Evolutionary conservation across 2,797 vertebrate genomes (phyloP).

Genomic region (Paedocypris micromegethes): DNA sequence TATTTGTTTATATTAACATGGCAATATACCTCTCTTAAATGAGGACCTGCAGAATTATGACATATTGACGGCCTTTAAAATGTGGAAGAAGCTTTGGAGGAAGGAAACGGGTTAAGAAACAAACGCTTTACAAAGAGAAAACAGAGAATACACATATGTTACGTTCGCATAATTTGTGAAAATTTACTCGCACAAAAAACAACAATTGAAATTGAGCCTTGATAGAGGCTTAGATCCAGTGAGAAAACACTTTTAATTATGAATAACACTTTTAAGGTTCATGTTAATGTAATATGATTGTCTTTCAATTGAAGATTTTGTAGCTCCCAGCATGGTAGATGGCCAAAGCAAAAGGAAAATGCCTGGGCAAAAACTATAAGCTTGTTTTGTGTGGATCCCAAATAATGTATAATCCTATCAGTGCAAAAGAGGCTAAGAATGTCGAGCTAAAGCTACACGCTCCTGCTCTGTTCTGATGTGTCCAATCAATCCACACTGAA

Average conservation of each 20-base stretch:
- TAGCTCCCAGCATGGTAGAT: background rate
- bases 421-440: slow-evolving; percentile 10
- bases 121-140: slow-evolving; percentile 23
- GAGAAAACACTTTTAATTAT: too few species aligned
- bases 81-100: slow-evolving; percentile 43
- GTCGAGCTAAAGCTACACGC: too few species aligned
- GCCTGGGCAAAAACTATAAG: slow-evolving; percentile 3
- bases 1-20: too few species aligned
- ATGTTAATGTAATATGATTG: too few species aligned
- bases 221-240: too few species aligned
- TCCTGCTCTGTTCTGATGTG: too few species aligned
- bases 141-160: slow-evolving; percentile 12
- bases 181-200: background rate
- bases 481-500: too few species aligned
- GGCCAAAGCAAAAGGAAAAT: slow-evolving; percentile 23
- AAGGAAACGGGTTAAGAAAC: slow-evolving; percentile 47
- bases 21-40: too few species aligned
- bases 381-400: slow-evolving; percentile 10
- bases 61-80: slow-evolving; percentile 35
- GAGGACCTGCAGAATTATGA: slow-evolving; percentile 17
- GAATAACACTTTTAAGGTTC: too few species aligned
- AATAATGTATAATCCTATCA: slow-evolving; percentile 13
- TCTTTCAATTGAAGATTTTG: background rate
- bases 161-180: background rate
- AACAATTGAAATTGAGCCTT: too few species aligned